Base-by-base conservation (phyloP, 2,888 invertebrate genomes). In the Silvanus unidentatus region DNA sequence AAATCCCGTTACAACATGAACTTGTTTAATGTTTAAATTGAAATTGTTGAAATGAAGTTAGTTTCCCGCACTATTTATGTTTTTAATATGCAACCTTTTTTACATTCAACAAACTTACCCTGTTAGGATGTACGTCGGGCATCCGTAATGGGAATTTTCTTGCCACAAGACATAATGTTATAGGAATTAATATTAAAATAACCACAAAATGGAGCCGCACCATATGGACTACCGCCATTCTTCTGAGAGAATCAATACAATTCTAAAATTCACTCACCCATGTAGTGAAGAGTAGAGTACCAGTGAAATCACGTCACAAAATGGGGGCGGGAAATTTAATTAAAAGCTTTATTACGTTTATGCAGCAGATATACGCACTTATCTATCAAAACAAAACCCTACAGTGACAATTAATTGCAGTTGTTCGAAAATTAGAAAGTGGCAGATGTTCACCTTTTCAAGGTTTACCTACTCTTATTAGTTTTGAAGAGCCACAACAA, bases 101-200 rank as follows among this genome's bases (percentile, higher is more conserved):
- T 40, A 9, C 37, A 4, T 37, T 4, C 5, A 40, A 30, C 34
- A 53, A 50, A 77, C 81, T 80, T 76, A 90, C 89, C 74, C 76
- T 79, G 62, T 84, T 78, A 16, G 90, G 89, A 63, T 77, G 80
- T 42, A 90, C 88, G 72, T 86, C 81, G 48, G 90, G 90, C 90
- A 91, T 91, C 14, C 86, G 73, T 57, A 91, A 76, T 45, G 86
- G 78, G 65, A 84, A 89, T 49, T 78, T 78, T 43, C 75, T 71
- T 14, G 74, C 65, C 52, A 69, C 58, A 42, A 61, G 56, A 42
- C 62, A 60, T 46, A 62, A 62, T 52, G 61, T 58, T 50, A 58
- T 48, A 40, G 59, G 51, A 43, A 59, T 53, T 47, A 62, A 59
- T 48, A 58, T 44, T 42, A 60, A 49, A 52, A 64, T 49, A 41